Evolutionary conservation across 2,797 vertebrate genomes (phyloP), one percentile per base, ranked within the genome.

Genomic region (Enteromius fasciolatus): DNA sequence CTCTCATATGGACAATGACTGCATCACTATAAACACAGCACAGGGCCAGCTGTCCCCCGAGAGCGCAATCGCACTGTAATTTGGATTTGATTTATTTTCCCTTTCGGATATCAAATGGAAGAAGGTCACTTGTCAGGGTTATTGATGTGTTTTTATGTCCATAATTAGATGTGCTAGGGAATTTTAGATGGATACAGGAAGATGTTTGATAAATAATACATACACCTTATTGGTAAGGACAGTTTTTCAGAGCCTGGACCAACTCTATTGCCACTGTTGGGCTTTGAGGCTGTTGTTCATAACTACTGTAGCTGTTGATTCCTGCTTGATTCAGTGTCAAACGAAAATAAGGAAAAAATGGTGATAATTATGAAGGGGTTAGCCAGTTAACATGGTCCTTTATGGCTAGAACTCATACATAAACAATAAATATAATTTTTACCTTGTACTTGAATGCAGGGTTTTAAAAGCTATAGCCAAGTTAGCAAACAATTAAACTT

Each of bases 101-200:
- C 33, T 75, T 76, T 78, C 78, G 88, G 91, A 87, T 92, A 92
- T 92, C 91, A 92, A 91, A 85, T 76, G 39, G 80, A 87, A 57
- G 31, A 74, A 89, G 87, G 82, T 86, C 86, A 85, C 83, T 88
- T 86, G 88, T 89, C 87, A 87, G 87, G 78, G 89, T 81, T 84
- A 80, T 80, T 82, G 70, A 57, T 59, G 41, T 44, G 78, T 44
- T 76, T 44, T 11, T 76, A 25, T 25, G 54, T 44, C 57, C 8
- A 61, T 59, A 76, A 59, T 61, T 76, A 76, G 74, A 61, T 76
- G 74, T 61, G 17, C 36, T 23, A 44, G 74, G 54, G 54, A 28
- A 44, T 76, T 28, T 36, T 11, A 28, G 36, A 76, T 76, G 54
- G 74, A 44, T 61, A 44, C 33, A 18, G 54, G 36, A 59, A 61